Evolutionary conservation across 1,140 invertebrate genomes (phyloP).

Genomic region (Bactericera cockerelli): DNA sequence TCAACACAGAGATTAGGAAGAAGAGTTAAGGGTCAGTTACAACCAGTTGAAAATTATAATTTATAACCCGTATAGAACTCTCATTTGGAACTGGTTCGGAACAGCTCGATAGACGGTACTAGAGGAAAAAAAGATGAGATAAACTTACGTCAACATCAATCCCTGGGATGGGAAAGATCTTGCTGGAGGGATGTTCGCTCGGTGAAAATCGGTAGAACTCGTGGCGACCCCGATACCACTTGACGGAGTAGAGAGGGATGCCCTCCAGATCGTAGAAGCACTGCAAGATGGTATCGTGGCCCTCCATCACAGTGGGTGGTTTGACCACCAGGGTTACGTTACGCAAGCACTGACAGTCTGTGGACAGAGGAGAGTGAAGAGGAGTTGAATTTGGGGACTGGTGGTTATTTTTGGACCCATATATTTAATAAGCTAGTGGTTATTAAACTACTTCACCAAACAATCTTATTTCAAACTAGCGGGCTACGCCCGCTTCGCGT

Average conservation of each 20-base stretch:
- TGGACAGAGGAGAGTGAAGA: constrained; percentile 13
- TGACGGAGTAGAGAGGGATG: constrained; percentile 55
- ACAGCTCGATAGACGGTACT: no score
- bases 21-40: no score
- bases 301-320: constrained; percentile 31
- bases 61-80: no score
- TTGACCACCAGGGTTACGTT: constrained; percentile 31
- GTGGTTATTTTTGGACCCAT: no score
- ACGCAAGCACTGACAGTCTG: constrained; percentile 17
- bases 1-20: no score
- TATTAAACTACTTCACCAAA: no score
- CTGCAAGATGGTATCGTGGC: constrained; percentile 31
- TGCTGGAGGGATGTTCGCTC: constrained; percentile 48
- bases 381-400: neutral
- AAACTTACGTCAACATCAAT: constrained; percentile 52
- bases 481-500: no score
- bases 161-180: constrained; percentile 42
- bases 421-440: no score
- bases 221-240: constrained; percentile 59
- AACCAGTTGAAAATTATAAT: no score
- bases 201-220: constrained; percentile 59
- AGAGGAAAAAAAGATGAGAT: no score
- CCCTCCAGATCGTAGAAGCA: constrained; percentile 25
- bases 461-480: no score
- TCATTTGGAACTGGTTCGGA: no score